A percentile compares a stretch with the other conserved stretches of the same genome.
Conservation (phyloP, 2,888 invertebrate genomes). For the Metellina segmentata region DNA sequence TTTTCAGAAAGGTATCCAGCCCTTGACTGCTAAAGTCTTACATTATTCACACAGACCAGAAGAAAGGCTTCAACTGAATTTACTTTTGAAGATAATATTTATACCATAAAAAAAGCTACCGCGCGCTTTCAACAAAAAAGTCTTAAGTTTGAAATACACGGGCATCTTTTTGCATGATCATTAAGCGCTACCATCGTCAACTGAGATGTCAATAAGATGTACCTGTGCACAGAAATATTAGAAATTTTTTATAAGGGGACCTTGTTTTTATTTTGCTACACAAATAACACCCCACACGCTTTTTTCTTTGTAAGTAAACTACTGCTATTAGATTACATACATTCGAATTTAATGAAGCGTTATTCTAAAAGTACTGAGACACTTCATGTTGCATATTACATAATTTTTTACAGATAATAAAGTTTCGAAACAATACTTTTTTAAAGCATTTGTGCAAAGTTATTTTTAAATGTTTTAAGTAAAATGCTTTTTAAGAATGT, state of each 20-base stretch:
- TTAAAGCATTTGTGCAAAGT: no score
- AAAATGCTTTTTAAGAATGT: no score
- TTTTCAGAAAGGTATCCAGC: constrained; percentile 20
- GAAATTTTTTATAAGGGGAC: background rate
- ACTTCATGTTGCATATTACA: no score
- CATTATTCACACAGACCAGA: constrained; percentile 32
- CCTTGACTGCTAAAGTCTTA: constrained; percentile 31
- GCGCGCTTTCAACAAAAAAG: constrained; percentile 11
- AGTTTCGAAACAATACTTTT: no score
- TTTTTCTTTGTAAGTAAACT: no score
- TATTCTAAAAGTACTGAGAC: no score
- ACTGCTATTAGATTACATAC: no score
- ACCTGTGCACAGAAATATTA: background rate
- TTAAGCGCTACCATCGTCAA: constrained; percentile 17
- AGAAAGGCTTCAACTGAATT: constrained; percentile 46
- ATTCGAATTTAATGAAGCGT: no score
- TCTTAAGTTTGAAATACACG: constrained; percentile 12
- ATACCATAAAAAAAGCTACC: constrained; percentile 18
- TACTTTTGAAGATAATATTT: constrained; percentile 27
- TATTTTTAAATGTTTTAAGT: no score
- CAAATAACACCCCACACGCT: no score
- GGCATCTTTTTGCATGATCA: constrained; percentile 4
- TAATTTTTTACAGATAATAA: no score
- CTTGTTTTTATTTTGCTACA: background rate
- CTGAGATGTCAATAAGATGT: constrained; percentile 17